phyloP scores from a whole-genome alignment of 2,113 vertebrate genomes.

The Pantherophis guttatus region DNA sequence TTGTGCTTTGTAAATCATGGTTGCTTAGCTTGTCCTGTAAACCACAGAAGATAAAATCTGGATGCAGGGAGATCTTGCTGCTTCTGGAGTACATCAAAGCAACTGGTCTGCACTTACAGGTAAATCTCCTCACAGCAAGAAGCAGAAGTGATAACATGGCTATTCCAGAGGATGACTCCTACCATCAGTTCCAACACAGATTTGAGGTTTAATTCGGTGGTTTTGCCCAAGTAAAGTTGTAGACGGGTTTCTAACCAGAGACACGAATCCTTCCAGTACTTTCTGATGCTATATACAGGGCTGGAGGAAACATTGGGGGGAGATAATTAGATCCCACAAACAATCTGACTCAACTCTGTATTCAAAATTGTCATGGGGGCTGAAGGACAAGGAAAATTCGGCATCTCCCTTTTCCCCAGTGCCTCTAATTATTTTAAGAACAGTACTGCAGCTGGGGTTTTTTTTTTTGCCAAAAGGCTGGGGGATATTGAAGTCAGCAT shows the following conservation, averaged over 20 bases:
- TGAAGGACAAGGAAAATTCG: neutral
- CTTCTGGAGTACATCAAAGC: neutral
- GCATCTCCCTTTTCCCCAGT: conserved; percentile 25
- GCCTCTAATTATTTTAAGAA: conserved; percentile 46
- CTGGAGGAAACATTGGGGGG: too few species aligned
- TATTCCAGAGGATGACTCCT: neutral
- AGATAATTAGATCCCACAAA: too few species aligned
- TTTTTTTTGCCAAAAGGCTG: conserved; percentile 44
- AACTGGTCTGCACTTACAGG: neutral
- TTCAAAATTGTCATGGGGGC: neutral
- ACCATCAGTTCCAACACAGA: neutral
- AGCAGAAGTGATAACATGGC: neutral
- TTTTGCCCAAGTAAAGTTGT: neutral
- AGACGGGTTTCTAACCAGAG: neutral
- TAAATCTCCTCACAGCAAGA: neutral
- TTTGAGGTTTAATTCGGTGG: neutral
- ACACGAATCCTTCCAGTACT: neutral
- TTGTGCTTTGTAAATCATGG: neutral
- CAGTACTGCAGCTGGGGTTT: conserved; percentile 35
- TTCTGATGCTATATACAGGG: too few species aligned
- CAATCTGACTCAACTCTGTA: neutral
- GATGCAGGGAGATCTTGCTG: neutral
- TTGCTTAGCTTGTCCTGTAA: neutral
- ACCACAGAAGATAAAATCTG: neutral
- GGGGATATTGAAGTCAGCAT: conserved; percentile 62